phyloP scores from a whole-genome alignment of 2,888 invertebrate genomes.

The Torymus texanus region DNA sequence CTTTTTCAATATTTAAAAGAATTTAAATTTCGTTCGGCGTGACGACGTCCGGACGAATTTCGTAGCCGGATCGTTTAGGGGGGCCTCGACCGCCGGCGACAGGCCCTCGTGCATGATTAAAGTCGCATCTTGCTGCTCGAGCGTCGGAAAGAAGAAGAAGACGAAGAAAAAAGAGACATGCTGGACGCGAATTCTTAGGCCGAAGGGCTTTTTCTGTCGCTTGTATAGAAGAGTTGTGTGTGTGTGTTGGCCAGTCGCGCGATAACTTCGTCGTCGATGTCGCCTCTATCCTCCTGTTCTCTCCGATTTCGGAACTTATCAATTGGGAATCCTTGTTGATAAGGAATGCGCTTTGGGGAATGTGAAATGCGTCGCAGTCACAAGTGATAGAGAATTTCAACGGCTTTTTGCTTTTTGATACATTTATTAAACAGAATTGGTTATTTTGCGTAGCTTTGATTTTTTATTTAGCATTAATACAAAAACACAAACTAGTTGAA shows the following conservation, averaged over 20 bases:
- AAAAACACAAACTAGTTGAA: too few species aligned
- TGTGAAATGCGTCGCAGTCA: not conserved
- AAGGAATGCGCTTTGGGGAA: slow-evolving; percentile 27
- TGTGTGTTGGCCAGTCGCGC: too few species aligned
- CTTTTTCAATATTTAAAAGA: slow-evolving; percentile 72
- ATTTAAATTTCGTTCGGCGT: slow-evolving; percentile 73
- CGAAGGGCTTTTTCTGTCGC: too few species aligned
- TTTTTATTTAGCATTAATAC: too few species aligned
- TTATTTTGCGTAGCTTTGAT: not conserved
- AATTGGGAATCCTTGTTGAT: slow-evolving; percentile 45
- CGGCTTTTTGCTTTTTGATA: not conserved
- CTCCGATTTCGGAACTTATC: slow-evolving; percentile 1
- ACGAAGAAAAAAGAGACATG: slow-evolving; percentile 26
- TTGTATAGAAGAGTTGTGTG: too few species aligned
- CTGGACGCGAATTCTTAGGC: slow-evolving; percentile 58
- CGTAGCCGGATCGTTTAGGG: slow-evolving; percentile 71
- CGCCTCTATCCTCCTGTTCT: not conserved
- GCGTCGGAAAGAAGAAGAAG: slow-evolving; percentile 37
- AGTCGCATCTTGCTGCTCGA: slow-evolving; percentile 59
- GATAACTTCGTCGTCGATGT: not conserved
- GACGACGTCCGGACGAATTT: slow-evolving; percentile 72
- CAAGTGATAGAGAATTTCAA: not conserved
- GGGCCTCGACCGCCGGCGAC: slow-evolving; percentile 68
- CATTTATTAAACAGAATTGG: not conserved
- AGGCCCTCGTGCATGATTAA: slow-evolving; percentile 73